Base-by-base conservation (phyloP, 2,113 vertebrate species). In the Sylvia atricapilla region DNA sequence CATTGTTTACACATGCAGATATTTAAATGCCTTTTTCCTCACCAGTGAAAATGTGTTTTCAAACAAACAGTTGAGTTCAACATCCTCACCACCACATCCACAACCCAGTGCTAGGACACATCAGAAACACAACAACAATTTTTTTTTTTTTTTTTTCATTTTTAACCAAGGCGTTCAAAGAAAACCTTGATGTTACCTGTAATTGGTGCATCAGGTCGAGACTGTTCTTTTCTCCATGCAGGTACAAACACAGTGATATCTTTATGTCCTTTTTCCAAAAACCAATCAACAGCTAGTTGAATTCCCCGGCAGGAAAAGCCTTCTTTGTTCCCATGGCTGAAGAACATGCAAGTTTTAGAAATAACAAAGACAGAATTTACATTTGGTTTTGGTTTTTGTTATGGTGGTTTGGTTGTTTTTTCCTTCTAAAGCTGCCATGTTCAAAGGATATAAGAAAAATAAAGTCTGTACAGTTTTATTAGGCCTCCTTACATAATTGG, bases 241-340 rank as follows among this genome's bases (percentile, higher is more conserved):
- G 99, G 99, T 80, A 99, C 99, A 97, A 99, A 99, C 91, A 99
- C 99, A 55, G 99, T 99, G 96, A 99, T 99, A 96, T 99, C 99
- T 98, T 99, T 99, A 97, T 99, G 99, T 80, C 99, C 98, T 98
- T 99, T 99, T 93, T 99, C 99, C 96, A 98, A 97, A 97, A 99
- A 99, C 99, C 99, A 99, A 70, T 99, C 99, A 59, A 99, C 99
- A 90, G 99, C 99, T 88, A 99, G 98, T 73, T 99, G 99, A 97
- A 99, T 99, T 85, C 99, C 99, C 85, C 99, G 98, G 95, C 99
- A 99, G 87, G 99, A 99, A 97, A 99, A 99, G 59, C 99, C 98
- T 98, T 99, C 99, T 98, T 99, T 99, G 98, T 99, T 99, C 89
- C 99, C 99, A 97, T 99, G 99, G 97, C 99, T 99, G 97, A 95